A percentile compares a stretch with the other conserved stretches of the same genome.
These are phyloP conservation scores for Amblyornis subalaris DNA, from an alignment of 2,113 vertebrate genomes.

Conservation along the genomic window DNA sequence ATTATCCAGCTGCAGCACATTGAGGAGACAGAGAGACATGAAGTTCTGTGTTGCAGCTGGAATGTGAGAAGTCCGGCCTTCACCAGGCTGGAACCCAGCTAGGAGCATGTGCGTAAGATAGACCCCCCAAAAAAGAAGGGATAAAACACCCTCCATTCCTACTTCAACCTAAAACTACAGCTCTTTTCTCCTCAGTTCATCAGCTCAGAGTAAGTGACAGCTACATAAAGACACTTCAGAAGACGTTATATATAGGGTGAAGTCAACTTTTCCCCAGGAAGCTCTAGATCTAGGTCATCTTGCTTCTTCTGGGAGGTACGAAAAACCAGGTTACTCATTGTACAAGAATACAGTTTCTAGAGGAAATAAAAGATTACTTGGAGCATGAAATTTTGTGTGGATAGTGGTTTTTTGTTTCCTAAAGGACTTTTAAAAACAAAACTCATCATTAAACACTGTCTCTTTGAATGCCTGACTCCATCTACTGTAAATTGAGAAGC, in stretches of 20 bases:
- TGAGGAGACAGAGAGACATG: not conserved
- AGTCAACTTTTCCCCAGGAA: conserved; percentile 24
- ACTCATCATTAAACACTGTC: not conserved
- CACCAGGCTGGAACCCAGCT: not conserved
- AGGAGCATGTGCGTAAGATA: rapidly evolving
- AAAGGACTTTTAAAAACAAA: not conserved
- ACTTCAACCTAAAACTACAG: not conserved
- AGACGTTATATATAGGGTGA: conserved; percentile 5
- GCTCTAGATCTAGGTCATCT: conserved; percentile 18
- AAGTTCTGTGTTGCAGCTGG: not conserved
- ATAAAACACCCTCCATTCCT: not conserved
- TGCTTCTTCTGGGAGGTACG: not conserved
- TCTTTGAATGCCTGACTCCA: not conserved
- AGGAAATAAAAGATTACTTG: not conserved
- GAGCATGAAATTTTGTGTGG: not conserved
- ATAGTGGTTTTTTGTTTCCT: not conserved
- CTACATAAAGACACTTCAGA: not conserved
- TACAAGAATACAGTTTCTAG: not conserved
- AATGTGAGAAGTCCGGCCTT: not conserved
- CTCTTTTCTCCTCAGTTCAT: not conserved
- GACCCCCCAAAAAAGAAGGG: not conserved
- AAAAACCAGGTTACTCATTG: not conserved
- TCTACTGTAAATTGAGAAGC: not conserved
- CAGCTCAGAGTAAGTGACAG: not conserved
- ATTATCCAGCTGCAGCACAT: not conserved